Evolutionary conservation across 2,113 vertebrate species (phyloP).

Genomic region (Morphnarchus princeps): DNA sequence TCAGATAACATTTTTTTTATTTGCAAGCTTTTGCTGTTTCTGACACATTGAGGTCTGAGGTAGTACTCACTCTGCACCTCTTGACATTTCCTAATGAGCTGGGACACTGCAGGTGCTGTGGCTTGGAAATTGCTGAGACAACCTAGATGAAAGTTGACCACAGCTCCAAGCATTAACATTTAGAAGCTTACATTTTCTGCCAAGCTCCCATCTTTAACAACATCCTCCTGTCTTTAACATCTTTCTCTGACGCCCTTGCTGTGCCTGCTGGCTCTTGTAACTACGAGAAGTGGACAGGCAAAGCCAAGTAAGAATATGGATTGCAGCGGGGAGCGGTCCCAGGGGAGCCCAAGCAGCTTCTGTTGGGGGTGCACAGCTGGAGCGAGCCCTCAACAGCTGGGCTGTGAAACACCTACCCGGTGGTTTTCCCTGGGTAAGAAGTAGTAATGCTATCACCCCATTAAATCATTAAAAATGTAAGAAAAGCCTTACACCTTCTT

Average conservation of each 20-base stretch:
- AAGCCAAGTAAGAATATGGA: background rate
- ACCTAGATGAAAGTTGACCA: background rate
- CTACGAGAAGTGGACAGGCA: accelerated
- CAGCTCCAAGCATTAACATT: background rate
- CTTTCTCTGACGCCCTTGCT: background rate
- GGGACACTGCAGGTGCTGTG: background rate
- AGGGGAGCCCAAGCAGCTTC: background rate
- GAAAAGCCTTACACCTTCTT: background rate
- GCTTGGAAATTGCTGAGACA: background rate
- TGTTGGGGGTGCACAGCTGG: background rate
- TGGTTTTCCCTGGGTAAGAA: background rate
- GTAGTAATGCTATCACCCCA: background rate
- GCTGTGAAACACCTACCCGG: accelerated
- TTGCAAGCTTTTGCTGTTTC: background rate
- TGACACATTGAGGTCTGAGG: background rate
- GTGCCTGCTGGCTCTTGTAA: background rate
- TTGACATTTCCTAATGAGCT: background rate
- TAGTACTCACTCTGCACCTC: background rate
- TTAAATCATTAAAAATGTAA: background rate
- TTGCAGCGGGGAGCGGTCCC: background rate
- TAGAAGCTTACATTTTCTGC: background rate
- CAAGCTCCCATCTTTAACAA: background rate
- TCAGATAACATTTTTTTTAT: background rate
- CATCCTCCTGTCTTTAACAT: background rate
- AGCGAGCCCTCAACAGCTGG: background rate